Evolutionary conservation across 2,113 vertebrate species (phyloP), one percentile per base, ranked within the genome.

Genomic region (Xenopus laevis): DNA sequence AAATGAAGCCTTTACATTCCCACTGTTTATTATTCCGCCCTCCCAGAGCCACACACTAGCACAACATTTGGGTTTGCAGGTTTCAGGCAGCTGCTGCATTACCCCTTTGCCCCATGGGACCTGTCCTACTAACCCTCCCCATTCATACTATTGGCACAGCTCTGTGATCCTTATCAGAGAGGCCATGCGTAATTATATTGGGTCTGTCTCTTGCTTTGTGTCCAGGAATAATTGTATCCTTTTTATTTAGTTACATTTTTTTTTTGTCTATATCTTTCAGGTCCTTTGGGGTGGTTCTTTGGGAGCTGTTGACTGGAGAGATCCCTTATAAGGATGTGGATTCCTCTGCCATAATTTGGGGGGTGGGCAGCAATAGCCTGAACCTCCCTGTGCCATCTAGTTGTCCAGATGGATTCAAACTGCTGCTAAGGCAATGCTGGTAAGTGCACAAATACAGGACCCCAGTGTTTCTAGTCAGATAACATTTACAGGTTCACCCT

Each of bases 301-400:
- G 97, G 97, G 97, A 98, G 91, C 92, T 98, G 86, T 83, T 98
- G 83, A 98, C 96, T 0, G 96, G 96, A 0, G 97, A 97, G 86
- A 96, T 98, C 80, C 96, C 97, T 72, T 98, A 98, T 82, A 98
- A 97, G 86, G 97, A 98, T 0, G 97, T 98, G 78, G 97, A 98
- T 80, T 98, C 97, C 1, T 98, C 97, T 0, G 97, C 97, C 75
- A 98, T 98, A 65, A 98, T 98, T 81, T 98, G 97, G 97, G 96
- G 97, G 1, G 97, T 98, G 53, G 97, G 97, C 57, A 98, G 97
- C 89, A 98, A 98, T 88, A 98, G 97, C 84, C 92, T 99, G 21
- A 95, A 98, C 83, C 91, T 99, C 84, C 97, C 96, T 8, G 92
- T 99, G 4, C 97, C 97, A 21, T 94, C 96, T 52, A 91, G 94